These are phyloP conservation scores for Mionectes macconnelli DNA, from an alignment of 2,113 vertebrate species.

Conservation along the genomic window DNA sequence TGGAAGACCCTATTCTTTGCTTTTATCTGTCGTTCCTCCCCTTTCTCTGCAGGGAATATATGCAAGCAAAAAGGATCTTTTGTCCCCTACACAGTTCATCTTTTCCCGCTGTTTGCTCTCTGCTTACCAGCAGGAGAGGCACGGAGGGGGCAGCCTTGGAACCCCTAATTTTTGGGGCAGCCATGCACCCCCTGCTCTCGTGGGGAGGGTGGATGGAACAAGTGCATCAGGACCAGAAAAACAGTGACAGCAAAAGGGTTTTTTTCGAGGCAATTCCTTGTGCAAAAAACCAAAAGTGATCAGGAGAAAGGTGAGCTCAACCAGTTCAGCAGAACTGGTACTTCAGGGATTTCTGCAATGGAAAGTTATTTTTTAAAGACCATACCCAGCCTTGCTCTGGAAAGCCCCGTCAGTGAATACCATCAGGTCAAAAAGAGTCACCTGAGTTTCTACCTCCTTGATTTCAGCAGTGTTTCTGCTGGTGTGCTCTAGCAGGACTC, in stretches of 20 bases:
- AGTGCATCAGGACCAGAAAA: neutral
- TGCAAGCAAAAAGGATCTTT: neutral
- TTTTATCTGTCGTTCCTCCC: neutral
- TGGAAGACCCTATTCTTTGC: neutral
- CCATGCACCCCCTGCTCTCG: neutral
- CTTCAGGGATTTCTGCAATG: neutral
- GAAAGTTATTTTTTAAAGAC: neutral
- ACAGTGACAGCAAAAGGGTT: neutral
- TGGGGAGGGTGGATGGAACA: neutral
- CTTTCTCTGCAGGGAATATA: neutral
- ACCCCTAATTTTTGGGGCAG: neutral
- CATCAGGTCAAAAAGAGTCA: neutral
- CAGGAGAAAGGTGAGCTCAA: neutral
- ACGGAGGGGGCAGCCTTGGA: neutral
- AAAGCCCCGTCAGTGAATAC: too few relatives aligned
- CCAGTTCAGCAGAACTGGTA: neutral
- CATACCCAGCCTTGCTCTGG: neutral
- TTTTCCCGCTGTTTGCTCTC: neutral
- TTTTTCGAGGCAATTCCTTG: neutral
- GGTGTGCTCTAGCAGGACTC: neutral
- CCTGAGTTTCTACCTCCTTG: neutral
- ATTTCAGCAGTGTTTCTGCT: neutral
- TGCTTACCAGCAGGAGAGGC: neutral
- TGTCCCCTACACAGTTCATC: neutral
- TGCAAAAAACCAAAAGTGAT: rapidly evolving